phyloP scores from a whole-genome alignment of 2,797 vertebrate species.

The Chelidonichthys spinosus region DNA sequence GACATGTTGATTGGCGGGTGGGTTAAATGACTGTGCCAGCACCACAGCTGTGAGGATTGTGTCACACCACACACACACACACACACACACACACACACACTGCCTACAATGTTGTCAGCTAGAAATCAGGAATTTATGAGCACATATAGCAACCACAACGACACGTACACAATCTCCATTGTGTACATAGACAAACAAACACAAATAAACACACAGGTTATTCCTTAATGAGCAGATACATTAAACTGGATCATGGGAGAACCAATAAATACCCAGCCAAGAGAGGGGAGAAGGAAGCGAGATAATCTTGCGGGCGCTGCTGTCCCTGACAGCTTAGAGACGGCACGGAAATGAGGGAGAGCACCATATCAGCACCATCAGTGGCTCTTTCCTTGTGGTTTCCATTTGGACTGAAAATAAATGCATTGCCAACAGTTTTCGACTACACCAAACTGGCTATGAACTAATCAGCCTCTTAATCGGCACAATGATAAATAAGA shows the following conservation, averaged over 20 bases:
- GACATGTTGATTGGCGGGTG: conserved; percentile 55
- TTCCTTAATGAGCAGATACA: conserved; percentile 73
- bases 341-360: conserved; percentile 25
- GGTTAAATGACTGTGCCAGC: conserved; percentile 50
- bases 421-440: conserved; percentile 66
- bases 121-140: conserved; percentile 45
- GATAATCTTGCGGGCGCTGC: conserved; percentile 63
- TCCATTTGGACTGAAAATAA: conserved; percentile 61
- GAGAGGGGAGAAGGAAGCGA: conserved; percentile 47
- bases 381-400: conserved; percentile 50
- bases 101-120: conserved; percentile 43
- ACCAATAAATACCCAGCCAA: conserved; percentile 67
- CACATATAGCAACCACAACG: conserved; percentile 37
- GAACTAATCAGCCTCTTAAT: conserved; percentile 77
- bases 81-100: conserved; percentile 16
- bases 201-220: conserved; percentile 14
- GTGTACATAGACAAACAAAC: conserved; percentile 7
- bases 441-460: conserved; percentile 56
- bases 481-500: conserved; percentile 76
- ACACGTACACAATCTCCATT: conserved; percentile 5
- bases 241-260: conserved; percentile 66
- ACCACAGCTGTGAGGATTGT: conserved; percentile 40
- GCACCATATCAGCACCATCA: conserved; percentile 56
- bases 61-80: conserved; percentile 12
- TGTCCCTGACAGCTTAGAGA: conserved; percentile 60